Base-by-base conservation (phyloP, 2,113 vertebrate species). In the Neoarius graeffei region DNA sequence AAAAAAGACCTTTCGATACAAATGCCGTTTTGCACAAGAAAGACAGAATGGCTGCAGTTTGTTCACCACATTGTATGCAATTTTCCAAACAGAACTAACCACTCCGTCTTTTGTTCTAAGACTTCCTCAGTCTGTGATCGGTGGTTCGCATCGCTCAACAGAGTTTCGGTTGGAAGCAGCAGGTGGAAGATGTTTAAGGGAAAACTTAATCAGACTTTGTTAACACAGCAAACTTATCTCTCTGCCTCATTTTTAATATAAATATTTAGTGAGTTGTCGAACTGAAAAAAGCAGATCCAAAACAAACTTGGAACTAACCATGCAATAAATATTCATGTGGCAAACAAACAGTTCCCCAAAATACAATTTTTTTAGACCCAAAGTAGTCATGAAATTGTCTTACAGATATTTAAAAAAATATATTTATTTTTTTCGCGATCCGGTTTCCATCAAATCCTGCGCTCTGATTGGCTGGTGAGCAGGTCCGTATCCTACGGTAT, bases 81-180 rank as follows among this genome's bases (percentile, higher is more conserved):
- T 80, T 80, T 80, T 80, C 76, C 76, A 56, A 80, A 80, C 6
- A 80, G 25, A 80, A 56, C 25, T 30, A 80, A 56, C 76, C 76
- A 27, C 52, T n/a, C 17, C 14, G 3, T 79, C 23, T 56, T 80
- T 80, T 27, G 48, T 77, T 77, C 74, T 77, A 23, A 7, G 23
- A 8, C 76, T 80, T 57, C 76, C 52, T 80, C 76, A 15, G 76
- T 54, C 76, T 27, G 50, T 2, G 13, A 56, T 3, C 56, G 50
- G 50, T 79, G 3, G 48, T 56, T 80, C 5, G 25, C 50, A 17
- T 56, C 25, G 17, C 76, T 56, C 14, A 25, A 80, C 25, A 19
- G 13, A 77, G 74, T 54, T 52, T 80, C 23, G 1, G 14, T 80
- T 80, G 25, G 25, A 80, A 56, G 7, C 52, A 27, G 76, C 76